Evolutionary conservation across 2,797 vertebrate species (phyloP), one percentile per base, ranked within the genome.

Genomic region (Pseudopleuronectes americanus): DNA sequence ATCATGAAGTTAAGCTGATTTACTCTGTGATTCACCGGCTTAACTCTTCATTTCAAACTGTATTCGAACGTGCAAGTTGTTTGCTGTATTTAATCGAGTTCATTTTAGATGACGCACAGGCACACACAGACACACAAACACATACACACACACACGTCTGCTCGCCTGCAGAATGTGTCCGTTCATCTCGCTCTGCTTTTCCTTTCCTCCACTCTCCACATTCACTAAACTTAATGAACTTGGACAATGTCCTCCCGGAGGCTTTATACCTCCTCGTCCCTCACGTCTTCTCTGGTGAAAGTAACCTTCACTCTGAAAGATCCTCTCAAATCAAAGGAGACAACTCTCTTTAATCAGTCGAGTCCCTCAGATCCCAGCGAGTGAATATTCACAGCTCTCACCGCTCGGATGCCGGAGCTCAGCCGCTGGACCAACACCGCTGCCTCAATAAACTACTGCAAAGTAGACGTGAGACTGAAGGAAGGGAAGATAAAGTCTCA

Each of bases 361-460:
- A 43, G n/a, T 21, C n/a, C 38, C 56, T 81, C 2, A 54, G 57
- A 76, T 64, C 66, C 49, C 51, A 24, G 38, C 0, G 3, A 23
- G 33, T 65, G 67, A 75, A 79, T 76, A 66, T 71, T 71, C 65
- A 59, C 24, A 57, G 77, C 59, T 69, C 16, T 28, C 28, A 62
- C n/a, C n/a, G 22, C 38, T 64, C n/a, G 17, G 74, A 49, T 28
- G 45, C 17, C 55, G 65, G 28, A 43, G 64, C 21, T n/a, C 9
- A 54, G 63, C 14, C 47, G 9, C 19, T 3, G 23, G 48, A 59
- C n/a, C 52, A 4, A 31, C 3, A 0, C 14, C 52, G 52, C 28
- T 38, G 59, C 17, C 4, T 64, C 71, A 59, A 10, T 49, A 0
- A 62, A 71, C 53, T 41, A 49, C 71, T 62, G 71, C 49, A 71